Evolutionary conservation across 2,797 vertebrate species (phyloP), one percentile per base, ranked within the genome.

Genomic region (Cetoscarus ocellatus): DNA sequence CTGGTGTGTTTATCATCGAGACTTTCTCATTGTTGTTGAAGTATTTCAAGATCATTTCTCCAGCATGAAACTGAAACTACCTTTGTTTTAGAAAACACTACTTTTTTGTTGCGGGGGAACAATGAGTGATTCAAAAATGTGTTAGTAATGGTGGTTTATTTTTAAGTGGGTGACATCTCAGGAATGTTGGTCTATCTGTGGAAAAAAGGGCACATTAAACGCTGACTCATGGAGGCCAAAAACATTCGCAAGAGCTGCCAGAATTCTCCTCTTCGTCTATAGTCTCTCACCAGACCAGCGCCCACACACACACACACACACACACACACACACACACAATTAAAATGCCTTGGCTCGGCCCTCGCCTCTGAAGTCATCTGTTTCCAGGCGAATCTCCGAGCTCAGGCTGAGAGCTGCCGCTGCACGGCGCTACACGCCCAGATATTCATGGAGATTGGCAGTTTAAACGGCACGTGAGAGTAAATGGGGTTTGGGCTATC

Each of bases 401-500:
- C 69, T 70, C 34, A 40, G 27, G 11, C 77, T 40, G 9, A 13
- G 2, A 1, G 10, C 15, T 14, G 47, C 67, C 76, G 38, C 34
- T 27, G 35, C 12, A 61, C 0, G 69, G 71, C 51, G 57, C 81
- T 71, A 83, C 69, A 74, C 67, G 15, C 19, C 50, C 40, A 47
- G 9, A 39, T 52, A 19, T 48, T 67, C 48, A 45, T 11, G 0
- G 14, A 38, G 19, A 75, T 56, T 60, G 47, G 49, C 64, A 4
- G 54, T 78, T 68, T 65, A 17, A 49, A 0, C 67, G 68, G 83
- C 87, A 87, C 52, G 66, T 89, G 86, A 88, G 75, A 34, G 59
- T 53, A 72, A 88, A 84, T 58, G 55, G 61, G 82, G 72, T 88
- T 77, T 80, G 75, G 51, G 70, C 81, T 75, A 52, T 78, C 34